Evolutionary conservation across 2,797 vertebrate genomes (phyloP).

Genomic region (Enteromius radiatus): DNA sequence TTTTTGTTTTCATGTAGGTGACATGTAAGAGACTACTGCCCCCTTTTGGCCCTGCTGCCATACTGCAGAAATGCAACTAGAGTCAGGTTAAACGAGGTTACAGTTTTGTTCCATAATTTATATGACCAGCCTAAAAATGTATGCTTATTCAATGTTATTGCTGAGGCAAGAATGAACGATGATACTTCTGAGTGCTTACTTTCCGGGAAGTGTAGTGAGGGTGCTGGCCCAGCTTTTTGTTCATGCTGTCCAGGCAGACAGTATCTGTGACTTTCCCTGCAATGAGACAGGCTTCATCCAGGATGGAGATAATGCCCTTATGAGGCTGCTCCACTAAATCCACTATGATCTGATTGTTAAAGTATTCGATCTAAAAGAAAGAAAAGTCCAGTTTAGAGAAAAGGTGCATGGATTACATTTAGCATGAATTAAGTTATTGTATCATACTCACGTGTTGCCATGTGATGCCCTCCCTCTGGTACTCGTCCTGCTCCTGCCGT

Average conservation of each 20-base stretch:
- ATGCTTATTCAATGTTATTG: neutral
- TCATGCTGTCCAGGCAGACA: conserved; percentile 87
- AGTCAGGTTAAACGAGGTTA: neutral
- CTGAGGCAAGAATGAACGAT: neutral
- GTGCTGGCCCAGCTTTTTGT: conserved; percentile 84
- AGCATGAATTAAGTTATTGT: neutral
- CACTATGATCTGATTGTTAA: conserved; percentile 92
- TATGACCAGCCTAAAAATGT: neutral
- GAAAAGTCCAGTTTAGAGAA: neutral
- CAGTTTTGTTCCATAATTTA: neutral
- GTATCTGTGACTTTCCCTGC: conserved; percentile 87
- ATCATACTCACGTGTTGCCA: conserved; percentile 85
- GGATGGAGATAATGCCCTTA: conserved; percentile 86
- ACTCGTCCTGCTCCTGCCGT: conserved; percentile 89
- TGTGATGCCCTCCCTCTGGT: conserved; percentile 87
- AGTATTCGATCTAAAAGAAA: conserved; percentile 85
- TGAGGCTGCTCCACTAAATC: conserved; percentile 90
- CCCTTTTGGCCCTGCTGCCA: conserved; percentile 62
- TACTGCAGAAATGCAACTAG: conserved; percentile 53
- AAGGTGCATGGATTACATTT: neutral
- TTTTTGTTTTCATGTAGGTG: neutral
- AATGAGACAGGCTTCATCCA: conserved; percentile 89
- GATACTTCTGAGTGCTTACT: conserved; percentile 70
- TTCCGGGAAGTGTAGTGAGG: conserved; percentile 91
- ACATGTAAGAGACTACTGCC: conserved; percentile 53